These are phyloP conservation scores for Montipora capricornis DNA, from an alignment of 64 coral and sea anemone genomes.

Conservation along the genomic window DNA sequence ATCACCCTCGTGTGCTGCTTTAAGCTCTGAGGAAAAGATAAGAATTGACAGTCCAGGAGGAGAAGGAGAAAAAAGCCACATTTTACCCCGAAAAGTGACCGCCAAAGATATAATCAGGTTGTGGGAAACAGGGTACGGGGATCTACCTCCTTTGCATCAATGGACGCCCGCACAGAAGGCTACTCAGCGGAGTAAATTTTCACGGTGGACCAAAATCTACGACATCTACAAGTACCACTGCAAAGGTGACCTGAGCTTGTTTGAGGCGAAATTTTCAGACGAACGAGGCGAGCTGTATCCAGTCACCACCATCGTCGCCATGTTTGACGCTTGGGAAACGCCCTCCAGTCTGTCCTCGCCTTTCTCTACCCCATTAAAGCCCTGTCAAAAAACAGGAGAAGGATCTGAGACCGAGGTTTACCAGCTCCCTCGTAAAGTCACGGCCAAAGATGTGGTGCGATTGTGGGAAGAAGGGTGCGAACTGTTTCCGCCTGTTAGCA, in stretches of 20 bases:
- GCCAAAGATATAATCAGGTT: slow-evolving; percentile 92
- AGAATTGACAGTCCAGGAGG: slow-evolving; percentile 38
- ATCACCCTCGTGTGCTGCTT: not conserved
- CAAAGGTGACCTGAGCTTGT: slow-evolving; percentile 81
- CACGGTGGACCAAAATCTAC: slow-evolving; percentile 97
- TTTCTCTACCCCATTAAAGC: not conserved
- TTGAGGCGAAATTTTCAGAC: slow-evolving; percentile 87
- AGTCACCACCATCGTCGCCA: slow-evolving; percentile 94
- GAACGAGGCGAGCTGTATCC: slow-evolving; percentile 92
- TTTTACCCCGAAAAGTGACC: slow-evolving; percentile 94
- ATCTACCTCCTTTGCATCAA: slow-evolving; percentile 82
- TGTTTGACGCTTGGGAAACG: slow-evolving; percentile 94
- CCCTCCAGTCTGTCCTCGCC: slow-evolving; percentile 67
- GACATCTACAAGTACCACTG: slow-evolving; percentile 98
- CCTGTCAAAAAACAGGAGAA: slow-evolving; percentile 58
- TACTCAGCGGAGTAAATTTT: slow-evolving; percentile 96
- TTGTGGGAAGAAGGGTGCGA: slow-evolving; percentile 97
- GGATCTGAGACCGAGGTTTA: slow-evolving; percentile 71
- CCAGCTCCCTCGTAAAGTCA: slow-evolving; percentile 93
- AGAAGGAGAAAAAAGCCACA: slow-evolving; percentile 60
- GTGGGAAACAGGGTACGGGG: slow-evolving; percentile 86
- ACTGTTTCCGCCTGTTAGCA: slow-evolving; percentile 81
- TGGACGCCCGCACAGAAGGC: slow-evolving; percentile 97
- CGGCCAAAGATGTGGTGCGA: slow-evolving; percentile 91
- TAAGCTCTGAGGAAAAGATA: slow-evolving; percentile 7